Evolutionary conservation across 2,888 invertebrate genomes (phyloP).

Genomic region (Spodoptera exigua): DNA sequence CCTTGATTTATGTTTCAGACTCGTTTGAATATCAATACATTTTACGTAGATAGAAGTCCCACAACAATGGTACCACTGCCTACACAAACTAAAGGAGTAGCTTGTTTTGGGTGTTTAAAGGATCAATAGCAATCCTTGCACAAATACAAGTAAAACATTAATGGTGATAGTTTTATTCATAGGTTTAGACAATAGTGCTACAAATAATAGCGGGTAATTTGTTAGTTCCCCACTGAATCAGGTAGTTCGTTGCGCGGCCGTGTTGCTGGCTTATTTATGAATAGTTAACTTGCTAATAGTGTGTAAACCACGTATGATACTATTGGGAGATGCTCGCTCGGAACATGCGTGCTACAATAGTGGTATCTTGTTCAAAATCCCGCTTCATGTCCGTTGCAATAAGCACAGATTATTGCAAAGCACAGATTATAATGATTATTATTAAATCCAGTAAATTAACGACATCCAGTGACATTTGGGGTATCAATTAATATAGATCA

Average conservation of each 20-base stretch:
- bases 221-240: conserved; percentile 30
- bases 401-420: too few relatives aligned
- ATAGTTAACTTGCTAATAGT: conserved; percentile 32
- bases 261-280: conserved; percentile 30
- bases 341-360: background rate
- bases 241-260: conserved; percentile 7
- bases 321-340: background rate
- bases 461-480: too few relatives aligned
- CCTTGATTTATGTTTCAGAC: background rate
- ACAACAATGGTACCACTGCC: too few relatives aligned
- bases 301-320: conserved; percentile 8
- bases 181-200: conserved; percentile 16
- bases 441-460: too few relatives aligned
- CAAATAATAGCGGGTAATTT: conserved; percentile 26
- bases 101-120: conserved; percentile 12
- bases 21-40: background rate
- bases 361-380: background rate
- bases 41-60: too few relatives aligned
- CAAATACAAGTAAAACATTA: conserved; percentile 21
- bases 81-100: background rate
- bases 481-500: background rate
- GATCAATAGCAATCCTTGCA: conserved; percentile 27
- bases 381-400: too few relatives aligned
- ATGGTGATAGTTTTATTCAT: conserved; percentile 44
- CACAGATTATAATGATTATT: too few relatives aligned